Percentiles rank a stretch among this genome's conserved stretches.
phyloP scores from a whole-genome alignment of 1,140 invertebrate species.

The Bombus pyrosoma region DNA sequence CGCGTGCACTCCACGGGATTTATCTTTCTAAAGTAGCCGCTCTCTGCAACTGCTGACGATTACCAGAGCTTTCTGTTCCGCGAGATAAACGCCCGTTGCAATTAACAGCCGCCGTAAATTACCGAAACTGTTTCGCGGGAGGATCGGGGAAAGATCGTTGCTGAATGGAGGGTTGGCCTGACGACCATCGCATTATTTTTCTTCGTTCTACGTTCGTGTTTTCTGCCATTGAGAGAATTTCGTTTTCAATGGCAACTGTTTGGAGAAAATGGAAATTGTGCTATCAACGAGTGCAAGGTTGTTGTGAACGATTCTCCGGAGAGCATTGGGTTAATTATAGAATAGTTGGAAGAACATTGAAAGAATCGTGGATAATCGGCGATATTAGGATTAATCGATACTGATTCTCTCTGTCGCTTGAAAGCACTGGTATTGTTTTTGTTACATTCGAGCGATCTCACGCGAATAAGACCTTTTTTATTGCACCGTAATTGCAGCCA shows the following conservation, averaged over 20 bases:
- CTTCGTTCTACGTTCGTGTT: not conserved
- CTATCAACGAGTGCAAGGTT: not conserved
- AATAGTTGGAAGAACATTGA: not conserved
- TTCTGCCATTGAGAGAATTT: not conserved
- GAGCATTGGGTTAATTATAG: not conserved
- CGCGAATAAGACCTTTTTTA: not conserved
- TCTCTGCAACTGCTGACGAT: constrained; percentile 25
- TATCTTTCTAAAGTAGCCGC: constrained; percentile 40
- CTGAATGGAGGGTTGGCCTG: not conserved
- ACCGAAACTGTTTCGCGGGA: constrained; percentile 21
- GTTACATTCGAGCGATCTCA: not conserved
- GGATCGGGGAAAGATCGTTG: not conserved
- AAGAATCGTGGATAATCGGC: not conserved
- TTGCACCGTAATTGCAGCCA: not conserved
- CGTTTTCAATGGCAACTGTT: not conserved
- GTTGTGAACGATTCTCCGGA: not conserved
- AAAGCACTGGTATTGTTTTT: not conserved
- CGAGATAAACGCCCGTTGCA: constrained; percentile 31
- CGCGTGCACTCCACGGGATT: not conserved
- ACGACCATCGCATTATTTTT: not conserved
- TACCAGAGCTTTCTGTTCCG: constrained; percentile 3
- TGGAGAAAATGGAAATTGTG: no score
- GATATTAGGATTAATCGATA: no score
- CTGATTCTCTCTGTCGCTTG: not conserved
- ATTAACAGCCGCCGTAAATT: constrained; percentile 26